Conservation (phyloP, 2,888 invertebrate species). For the Clusia tigrina region DNA sequence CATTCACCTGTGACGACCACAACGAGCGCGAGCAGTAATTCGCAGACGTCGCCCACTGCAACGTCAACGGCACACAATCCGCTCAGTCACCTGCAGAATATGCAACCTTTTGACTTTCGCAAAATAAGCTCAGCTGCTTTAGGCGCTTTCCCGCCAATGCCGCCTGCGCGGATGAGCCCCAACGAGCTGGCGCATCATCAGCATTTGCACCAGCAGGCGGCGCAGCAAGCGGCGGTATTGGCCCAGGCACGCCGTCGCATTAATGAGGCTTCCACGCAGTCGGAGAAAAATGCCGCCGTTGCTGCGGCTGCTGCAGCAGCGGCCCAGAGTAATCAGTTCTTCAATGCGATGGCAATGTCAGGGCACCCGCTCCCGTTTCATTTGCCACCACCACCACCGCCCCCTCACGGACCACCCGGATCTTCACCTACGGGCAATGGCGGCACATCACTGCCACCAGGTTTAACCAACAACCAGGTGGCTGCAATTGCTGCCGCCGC, state of each 20-base stretch:
- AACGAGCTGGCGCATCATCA: conserved; percentile 60
- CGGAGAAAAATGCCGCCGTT: conserved; percentile 56
- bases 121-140: conserved; percentile 70
- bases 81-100: conserved; percentile 87
- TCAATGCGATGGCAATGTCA: conserved; percentile 69
- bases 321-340: conserved; percentile 68
- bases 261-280: conserved; percentile 65
- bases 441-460: conserved; percentile 44
- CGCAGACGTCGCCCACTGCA: conserved; percentile 23
- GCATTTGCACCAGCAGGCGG: conserved; percentile 51
- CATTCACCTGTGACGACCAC: conserved; percentile 10
- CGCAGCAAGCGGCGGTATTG: conserved; percentile 61
- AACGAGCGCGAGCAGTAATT: conserved; percentile 27
- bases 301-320: conserved; percentile 56
- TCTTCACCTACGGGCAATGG: conserved; percentile 29
- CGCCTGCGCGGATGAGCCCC: conserved; percentile 53
- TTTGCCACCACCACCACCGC: conserved; percentile 72
- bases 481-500: conserved; percentile 69
- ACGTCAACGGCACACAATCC: conserved; percentile 67
- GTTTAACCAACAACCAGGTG: conserved; percentile 70
- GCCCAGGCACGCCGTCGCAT: conserved; percentile 66
- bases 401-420: conserved; percentile 62
- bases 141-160: conserved; percentile 63
- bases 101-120: conserved; percentile 95
- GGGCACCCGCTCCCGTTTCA: conserved; percentile 71